phyloP scores from a whole-genome alignment of 2,888 invertebrate species.

The Pseudococcus viburni region DNA sequence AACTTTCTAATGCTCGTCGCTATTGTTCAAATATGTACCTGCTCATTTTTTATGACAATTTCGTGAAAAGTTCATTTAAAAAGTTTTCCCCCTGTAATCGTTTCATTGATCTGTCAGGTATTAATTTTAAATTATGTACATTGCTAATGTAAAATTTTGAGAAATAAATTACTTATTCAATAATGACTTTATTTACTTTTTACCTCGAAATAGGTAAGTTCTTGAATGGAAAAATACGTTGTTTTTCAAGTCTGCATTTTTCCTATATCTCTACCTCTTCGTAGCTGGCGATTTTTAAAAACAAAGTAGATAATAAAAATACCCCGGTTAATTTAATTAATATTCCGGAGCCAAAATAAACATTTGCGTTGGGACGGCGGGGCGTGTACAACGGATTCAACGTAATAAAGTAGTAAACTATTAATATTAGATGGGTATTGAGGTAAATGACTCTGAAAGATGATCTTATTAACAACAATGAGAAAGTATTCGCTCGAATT shows the following conservation, averaged over 20 bases:
- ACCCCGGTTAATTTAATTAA: slow-evolving; percentile 17
- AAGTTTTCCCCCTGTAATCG: neutral
- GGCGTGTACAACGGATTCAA: slow-evolving; percentile 56
- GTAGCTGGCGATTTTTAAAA: neutral
- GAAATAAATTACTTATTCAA: too few species aligned
- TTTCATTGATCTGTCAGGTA: too few species aligned
- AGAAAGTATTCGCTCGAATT: slow-evolving; percentile 58
- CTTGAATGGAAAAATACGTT: neutral
- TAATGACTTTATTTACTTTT: too few species aligned
- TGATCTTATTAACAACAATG: slow-evolving; percentile 65
- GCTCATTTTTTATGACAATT: neutral
- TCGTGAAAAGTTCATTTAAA: neutral
- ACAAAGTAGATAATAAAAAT: neutral
- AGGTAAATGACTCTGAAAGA: slow-evolving; percentile 67
- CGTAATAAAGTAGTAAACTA: slow-evolving; percentile 58
- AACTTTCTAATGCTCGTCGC: neutral
- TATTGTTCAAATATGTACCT: neutral
- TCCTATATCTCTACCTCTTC: neutral
- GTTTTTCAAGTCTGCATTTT: neutral
- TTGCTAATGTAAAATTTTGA: too few species aligned
- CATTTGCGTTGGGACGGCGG: neutral
- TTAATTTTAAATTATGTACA: too few species aligned
- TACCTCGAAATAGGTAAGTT: neutral
- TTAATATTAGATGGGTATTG: slow-evolving; percentile 66
- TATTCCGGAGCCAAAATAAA: slow-evolving; percentile 14